Conservation (phyloP, 2,113 vertebrate species). For the Porphyrio hochstetteri region DNA sequence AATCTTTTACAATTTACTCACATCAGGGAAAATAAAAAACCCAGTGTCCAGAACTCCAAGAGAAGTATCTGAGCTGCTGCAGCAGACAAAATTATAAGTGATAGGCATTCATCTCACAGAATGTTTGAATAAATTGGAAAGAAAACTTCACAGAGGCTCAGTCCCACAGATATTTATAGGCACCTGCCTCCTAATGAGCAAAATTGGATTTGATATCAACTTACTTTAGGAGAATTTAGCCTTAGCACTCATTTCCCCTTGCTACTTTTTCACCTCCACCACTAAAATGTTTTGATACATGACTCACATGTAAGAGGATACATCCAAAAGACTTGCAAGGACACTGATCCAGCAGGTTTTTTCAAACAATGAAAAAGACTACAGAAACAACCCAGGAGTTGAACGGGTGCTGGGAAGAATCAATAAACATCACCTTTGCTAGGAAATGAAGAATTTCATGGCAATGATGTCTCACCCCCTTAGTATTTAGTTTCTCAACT, state of each 20-base stretch:
- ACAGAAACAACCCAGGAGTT: slow-evolving; percentile 25
- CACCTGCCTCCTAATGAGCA: background rate
- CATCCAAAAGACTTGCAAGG: background rate
- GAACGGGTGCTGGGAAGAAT: background rate
- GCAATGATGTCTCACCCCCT: background rate
- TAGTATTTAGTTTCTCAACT: background rate
- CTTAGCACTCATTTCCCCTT: background rate
- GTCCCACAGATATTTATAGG: background rate
- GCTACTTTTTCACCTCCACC: slow-evolving; percentile 1
- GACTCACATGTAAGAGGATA: slow-evolving; percentile 18
- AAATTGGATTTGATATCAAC: background rate
- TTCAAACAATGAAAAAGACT: slow-evolving; percentile 33
- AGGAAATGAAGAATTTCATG: background rate
- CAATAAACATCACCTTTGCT: slow-evolving; percentile 44
- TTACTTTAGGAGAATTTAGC: background rate
- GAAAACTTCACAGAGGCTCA: background rate
- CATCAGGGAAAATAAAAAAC: slow-evolving; percentile 24
- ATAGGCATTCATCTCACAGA: background rate
- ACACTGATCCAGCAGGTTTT: background rate
- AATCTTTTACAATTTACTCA: slow-evolving; percentile 9
- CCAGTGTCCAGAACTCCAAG: background rate
- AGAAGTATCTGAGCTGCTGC: background rate
- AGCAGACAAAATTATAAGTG: background rate
- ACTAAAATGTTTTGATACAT: slow-evolving; percentile 9
- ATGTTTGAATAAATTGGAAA: background rate